Evolutionary conservation across 2,888 invertebrate species (phyloP), one percentile per base, ranked within the genome.

Genomic region (Nomada lathburiana): DNA sequence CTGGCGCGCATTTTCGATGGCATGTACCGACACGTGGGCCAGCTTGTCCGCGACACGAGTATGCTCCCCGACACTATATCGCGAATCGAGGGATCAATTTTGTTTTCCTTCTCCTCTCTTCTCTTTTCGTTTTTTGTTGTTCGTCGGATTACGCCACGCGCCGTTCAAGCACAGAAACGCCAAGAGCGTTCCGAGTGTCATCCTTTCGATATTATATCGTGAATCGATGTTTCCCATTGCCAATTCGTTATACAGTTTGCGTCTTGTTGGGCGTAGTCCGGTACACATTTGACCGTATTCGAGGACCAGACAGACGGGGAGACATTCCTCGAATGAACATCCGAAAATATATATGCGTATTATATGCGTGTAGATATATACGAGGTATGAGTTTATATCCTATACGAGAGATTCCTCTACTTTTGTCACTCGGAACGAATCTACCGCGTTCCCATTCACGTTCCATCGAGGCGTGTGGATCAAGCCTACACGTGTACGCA

Each of bases 1-100:
- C 87, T 85, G 86, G 76, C 88, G 80, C 72, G 78, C 62, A 18
- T 59, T 64, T 72, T 64, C n/a, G 55, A 60, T 69, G 72, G 70
- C 67, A 71, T 64, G 50, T 60, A 44, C 26, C 29, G 44, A 80
- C 69, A 71, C 67, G 73, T 74, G 78, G 71, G 60, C 68, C 70
- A 60, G 52, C 62, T 68, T 70, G 55, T 60, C 76, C 55, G 55
- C 52, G 52, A 60, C 47, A 44, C 55, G 73, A 70, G 62, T 57
- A 59, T 36, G 57, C 55, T 76, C 59, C 26, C 57, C 62, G 63
- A 70, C 23, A n/a, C 64, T 55, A 18, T 26, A 50, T 4, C 67
- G 68, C 23, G 67, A 29, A 53, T 63, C n/a, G 20, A 47, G 57
- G 55, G 57, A 42, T 71, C 44, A 44, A 52, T 53, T 60, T 16